Evolutionary conservation across 1,140 invertebrate genomes (phyloP).

Genomic region (Melanaphis sacchari): DNA sequence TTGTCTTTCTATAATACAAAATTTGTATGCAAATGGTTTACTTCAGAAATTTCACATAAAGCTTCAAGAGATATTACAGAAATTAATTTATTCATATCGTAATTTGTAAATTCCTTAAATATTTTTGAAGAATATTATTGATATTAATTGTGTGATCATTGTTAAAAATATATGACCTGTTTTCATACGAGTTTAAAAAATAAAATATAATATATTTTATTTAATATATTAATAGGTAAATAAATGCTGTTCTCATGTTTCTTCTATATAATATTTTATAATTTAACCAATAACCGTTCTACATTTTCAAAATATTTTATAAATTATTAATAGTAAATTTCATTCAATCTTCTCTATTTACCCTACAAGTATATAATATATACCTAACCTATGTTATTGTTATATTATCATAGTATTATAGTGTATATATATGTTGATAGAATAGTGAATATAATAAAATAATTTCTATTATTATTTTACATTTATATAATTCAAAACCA

Average conservation of each 20-base stretch:
- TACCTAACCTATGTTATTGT: too few relatives aligned
- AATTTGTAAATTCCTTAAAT: neutral
- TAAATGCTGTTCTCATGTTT: too few relatives aligned
- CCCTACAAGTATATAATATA: too few relatives aligned
- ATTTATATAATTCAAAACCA: neutral
- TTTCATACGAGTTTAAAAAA: neutral
- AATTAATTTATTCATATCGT: neutral
- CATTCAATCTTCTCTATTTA: too few relatives aligned
- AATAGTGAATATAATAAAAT: neutral
- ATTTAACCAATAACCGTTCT: too few relatives aligned
- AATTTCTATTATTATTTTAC: neutral
- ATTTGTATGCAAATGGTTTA: neutral
- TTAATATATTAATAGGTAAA: too few relatives aligned
- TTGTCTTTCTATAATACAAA: neutral
- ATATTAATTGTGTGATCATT: neutral
- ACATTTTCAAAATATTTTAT: too few relatives aligned
- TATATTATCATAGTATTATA: too few relatives aligned
- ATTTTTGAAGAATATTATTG: neutral
- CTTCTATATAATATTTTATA: too few relatives aligned
- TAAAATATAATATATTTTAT: too few relatives aligned
- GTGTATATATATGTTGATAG: too few relatives aligned
- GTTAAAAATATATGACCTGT: neutral
- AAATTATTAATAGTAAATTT: too few relatives aligned
- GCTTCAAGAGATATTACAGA: constrained; percentile 4
- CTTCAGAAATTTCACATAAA: constrained; percentile 5